Conservation (phyloP, 2,797 vertebrate species). For the Crypturellus tataupa region DNA sequence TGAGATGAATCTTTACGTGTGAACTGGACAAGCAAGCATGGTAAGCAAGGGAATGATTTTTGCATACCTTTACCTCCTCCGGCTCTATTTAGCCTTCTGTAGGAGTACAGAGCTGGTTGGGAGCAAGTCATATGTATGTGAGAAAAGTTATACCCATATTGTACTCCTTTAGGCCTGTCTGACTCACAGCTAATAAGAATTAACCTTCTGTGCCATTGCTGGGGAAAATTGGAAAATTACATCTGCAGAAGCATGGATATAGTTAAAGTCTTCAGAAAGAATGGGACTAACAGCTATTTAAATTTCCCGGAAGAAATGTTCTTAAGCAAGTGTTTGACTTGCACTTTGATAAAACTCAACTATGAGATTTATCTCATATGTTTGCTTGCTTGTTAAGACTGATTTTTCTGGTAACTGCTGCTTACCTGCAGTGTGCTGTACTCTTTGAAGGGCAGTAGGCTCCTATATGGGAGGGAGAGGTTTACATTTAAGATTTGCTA, state of each 20-base stretch:
- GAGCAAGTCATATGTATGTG: not conserved
- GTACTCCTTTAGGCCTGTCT: not conserved
- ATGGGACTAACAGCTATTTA: not conserved
- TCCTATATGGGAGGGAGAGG: not conserved
- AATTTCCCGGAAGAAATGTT: not conserved
- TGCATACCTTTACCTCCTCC: not conserved
- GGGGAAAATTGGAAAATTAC: not conserved
- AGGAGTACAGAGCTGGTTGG: not conserved
- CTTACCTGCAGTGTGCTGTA: not conserved
- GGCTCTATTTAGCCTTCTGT: not conserved
- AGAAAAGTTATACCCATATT: not conserved
- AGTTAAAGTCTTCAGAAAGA: not conserved
- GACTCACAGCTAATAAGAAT: not conserved
- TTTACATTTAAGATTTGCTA: not conserved
- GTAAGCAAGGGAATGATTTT: not conserved
- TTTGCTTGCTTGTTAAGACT: not conserved
- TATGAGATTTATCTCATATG: not conserved
- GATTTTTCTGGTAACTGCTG: not conserved
- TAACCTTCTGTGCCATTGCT: not conserved
- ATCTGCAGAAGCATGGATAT: not conserved
- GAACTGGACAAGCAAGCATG: not conserved
- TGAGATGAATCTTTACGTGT: not conserved
- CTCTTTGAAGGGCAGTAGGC: not conserved
- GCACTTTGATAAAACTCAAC: not conserved
- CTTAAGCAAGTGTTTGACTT: not conserved